Base-by-base conservation (phyloP, 1,140 invertebrate species). In the Heliothis subflexa region DNA sequence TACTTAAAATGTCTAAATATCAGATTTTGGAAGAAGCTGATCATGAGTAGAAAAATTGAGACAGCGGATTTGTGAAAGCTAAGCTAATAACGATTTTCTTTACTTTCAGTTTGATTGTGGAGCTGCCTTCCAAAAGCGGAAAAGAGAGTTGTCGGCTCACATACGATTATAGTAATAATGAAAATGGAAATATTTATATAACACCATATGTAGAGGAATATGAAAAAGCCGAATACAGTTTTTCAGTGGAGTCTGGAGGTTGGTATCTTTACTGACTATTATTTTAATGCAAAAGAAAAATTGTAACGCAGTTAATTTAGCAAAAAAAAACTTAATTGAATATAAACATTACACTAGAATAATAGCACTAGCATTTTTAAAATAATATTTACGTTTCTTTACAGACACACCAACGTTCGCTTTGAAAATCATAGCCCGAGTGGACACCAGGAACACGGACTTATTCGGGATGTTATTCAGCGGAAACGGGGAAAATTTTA, bases 81-180 rank as follows among this genome's bases (percentile, higher is more conserved):
- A 33, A 33, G 33, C 33, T 33, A 33, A 33, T 33, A 33, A 3
- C 7, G 2, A 47, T 18, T 40, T 76, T 40, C 21, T 54, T 54
- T 54, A 45, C 54, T 68, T 68, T 18, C 62, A 78, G 76, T 18
- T 70, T 78, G 7, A 70, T 28, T n/a, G 64, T 64, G 28, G 64
- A 55, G 3, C 59, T 78, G 45, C 62, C 75, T 14, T 70, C 76
- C 12, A 45, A 21, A 14, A 70, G 16, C 28, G 76, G 59, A 3
- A 54, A 33, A 25, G 64, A 70, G 5, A 45, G 25, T 28, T 78
- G 76, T 18, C 16, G n/a, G 25, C 57, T 78, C 16, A 11, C 18
- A 52, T 78, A 59, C 66, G 4, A 70, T 49, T 78, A 57, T 59
- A 18, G 4, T n/a, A 47, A 47, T 25, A 52, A 70, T 50, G 33